Conservation (phyloP, 2,113 vertebrate species). For the Symphodus melops region DNA sequence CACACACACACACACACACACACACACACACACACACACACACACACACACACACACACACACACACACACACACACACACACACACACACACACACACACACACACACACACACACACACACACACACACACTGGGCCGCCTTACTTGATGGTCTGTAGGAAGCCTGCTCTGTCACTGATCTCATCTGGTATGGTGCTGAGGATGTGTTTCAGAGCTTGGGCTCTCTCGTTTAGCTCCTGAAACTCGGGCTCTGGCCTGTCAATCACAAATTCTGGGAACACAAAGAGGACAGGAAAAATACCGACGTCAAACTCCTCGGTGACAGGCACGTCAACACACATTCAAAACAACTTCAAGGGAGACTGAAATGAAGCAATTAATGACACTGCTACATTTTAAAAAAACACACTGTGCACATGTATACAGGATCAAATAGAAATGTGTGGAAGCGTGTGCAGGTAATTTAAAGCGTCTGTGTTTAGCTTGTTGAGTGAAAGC, state of each 20-base stretch:
- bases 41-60: too few species aligned
- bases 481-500: constrained; percentile 45
- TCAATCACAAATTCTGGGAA: constrained; percentile 93
- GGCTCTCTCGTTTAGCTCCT: constrained; percentile 95
- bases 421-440: constrained; percentile 18
- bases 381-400: constrained; percentile 6
- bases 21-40: too few species aligned
- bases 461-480: constrained; percentile 7
- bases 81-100: too few species aligned
- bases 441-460: background rate
- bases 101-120: background rate
- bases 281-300: constrained; percentile 52
- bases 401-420: constrained; percentile 9
- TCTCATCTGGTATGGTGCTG: constrained; percentile 97
- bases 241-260: constrained; percentile 92
- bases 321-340: background rate
- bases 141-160: constrained; percentile 96
- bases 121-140: constrained; percentile 17
- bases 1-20: too few species aligned
- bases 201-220: constrained; percentile 95
- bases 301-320: constrained; percentile 7
- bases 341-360: constrained; percentile 14
- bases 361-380: constrained; percentile 28
- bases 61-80: too few species aligned
- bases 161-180: constrained; percentile 93